A percentile compares a stretch with the other conserved stretches of the same genome.
These are phyloP conservation scores for Pachypanchax playfairii DNA, from an alignment of 2,113 vertebrate species.

Conservation along the genomic window DNA sequence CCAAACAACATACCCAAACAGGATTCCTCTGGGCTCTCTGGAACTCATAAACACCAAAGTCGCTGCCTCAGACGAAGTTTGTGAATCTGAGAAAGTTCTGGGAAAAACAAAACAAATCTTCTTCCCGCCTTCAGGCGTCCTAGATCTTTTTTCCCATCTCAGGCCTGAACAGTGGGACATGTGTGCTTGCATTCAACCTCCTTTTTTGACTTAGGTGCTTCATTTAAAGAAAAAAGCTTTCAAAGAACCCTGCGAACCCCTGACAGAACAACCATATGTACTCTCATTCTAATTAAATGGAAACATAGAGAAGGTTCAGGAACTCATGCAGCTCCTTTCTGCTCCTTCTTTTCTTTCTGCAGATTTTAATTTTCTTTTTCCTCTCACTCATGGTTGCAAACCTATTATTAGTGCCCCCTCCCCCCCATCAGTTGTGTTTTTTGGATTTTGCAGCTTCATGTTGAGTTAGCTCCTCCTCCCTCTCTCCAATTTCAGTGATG, in stretches of 20 bases:
- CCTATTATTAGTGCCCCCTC: slow-evolving; percentile 34
- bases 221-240: slow-evolving; percentile 19
- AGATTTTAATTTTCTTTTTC: slow-evolving; percentile 12
- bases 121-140: slow-evolving; percentile 11
- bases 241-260: slow-evolving; percentile 16
- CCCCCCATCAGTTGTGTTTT: slow-evolving; percentile 3
- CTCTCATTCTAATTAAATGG: slow-evolving; percentile 33
- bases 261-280: slow-evolving; percentile 27
- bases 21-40: slow-evolving; percentile 32
- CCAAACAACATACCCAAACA: slow-evolving; percentile 29
- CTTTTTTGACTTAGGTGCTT: slow-evolving; percentile 11
- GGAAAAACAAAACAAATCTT: slow-evolving; percentile 50
- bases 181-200: slow-evolving; percentile 1
- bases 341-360: slow-evolving; percentile 18
- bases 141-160: background rate
- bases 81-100: slow-evolving; percentile 26
- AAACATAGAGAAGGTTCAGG: slow-evolving; percentile 14
- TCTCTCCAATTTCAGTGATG: slow-evolving; percentile 20
- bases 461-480: slow-evolving; percentile 8
- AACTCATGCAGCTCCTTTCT: slow-evolving; percentile 23
- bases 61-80: slow-evolving; percentile 47
- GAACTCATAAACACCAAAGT: slow-evolving; percentile 53
- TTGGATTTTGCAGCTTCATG: slow-evolving; percentile 21
- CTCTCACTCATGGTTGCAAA: slow-evolving; percentile 12
- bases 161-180: background rate